A percentile compares a stretch with the other conserved stretches of the same genome.
phyloP scores from a whole-genome alignment of 1,140 invertebrate species.

The Anadara kagoshimensis region DNA sequence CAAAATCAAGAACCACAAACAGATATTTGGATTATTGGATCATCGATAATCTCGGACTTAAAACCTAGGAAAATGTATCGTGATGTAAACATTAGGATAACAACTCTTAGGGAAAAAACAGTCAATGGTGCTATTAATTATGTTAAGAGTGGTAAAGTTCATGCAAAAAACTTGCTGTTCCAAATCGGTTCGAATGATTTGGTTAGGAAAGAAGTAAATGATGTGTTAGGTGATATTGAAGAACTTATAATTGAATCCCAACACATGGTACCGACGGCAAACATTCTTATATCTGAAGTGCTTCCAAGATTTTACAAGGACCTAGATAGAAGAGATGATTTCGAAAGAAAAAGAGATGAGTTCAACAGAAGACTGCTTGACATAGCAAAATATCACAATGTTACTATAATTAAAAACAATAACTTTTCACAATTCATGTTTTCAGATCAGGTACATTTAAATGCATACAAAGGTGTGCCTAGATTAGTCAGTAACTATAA shows the following conservation, averaged over 20 bases:
- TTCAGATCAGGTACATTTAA: too few species aligned
- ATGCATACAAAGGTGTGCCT: too few species aligned
- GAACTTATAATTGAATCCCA: background rate
- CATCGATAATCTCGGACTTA: background rate
- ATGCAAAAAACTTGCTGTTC: conserved; percentile 1
- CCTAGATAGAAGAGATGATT: too few species aligned
- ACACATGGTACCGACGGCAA: background rate
- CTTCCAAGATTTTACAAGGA: conserved; percentile 1
- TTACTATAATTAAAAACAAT: too few species aligned
- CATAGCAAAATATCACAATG: too few species aligned
- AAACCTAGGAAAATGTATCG: background rate
- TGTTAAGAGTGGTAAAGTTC: background rate
- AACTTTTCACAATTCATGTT: too few species aligned
- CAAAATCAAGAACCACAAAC: background rate
- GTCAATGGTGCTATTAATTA: background rate
- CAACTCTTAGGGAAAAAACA: background rate
- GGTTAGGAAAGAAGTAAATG: background rate
- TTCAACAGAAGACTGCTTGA: too few species aligned
- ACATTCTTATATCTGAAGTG: background rate
- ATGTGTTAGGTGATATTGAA: background rate
- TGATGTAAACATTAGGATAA: background rate
- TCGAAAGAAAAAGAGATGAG: too few species aligned
- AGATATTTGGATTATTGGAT: conserved; percentile 2
- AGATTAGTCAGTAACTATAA: too few species aligned
- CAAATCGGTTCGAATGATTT: conserved; percentile 14